These are phyloP conservation scores for Eremobia ochroleuca DNA, from an alignment of 2,888 invertebrate genomes.

Conservation along the genomic window DNA sequence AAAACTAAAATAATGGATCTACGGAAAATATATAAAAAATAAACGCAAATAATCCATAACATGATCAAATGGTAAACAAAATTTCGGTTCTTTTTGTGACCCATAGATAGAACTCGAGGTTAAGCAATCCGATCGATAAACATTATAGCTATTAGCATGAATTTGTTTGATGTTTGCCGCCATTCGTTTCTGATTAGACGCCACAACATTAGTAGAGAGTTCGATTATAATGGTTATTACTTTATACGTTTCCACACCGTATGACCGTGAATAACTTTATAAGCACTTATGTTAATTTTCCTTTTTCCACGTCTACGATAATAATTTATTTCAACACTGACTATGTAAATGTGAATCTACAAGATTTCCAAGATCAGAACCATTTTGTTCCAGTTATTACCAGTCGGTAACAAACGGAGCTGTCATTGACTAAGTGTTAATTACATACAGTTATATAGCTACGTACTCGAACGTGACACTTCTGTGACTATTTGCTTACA, in stretches of 20 bases:
- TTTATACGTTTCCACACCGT: conserved; percentile 24
- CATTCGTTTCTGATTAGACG: conserved; percentile 30
- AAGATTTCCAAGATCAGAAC: conserved; percentile 27
- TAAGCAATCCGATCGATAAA: conserved; percentile 47
- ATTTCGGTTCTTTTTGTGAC: neutral
- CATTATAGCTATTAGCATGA: conserved; percentile 35
- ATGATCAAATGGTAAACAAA: conserved; percentile 21
- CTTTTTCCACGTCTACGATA: conserved; percentile 11
- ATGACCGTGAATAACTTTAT: conserved; percentile 28
- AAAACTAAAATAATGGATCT: neutral
- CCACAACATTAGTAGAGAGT: conserved; percentile 43
- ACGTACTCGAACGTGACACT: neutral
- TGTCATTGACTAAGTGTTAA: conserved; percentile 35
- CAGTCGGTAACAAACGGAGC: conserved; percentile 2
- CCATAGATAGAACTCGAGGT: conserved; percentile 37
- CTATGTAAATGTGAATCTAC: conserved; percentile 29
- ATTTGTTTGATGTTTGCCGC: conserved; percentile 32
- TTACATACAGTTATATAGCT: conserved; percentile 2
- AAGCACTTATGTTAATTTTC: conserved; percentile 17
- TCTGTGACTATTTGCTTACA: conserved; percentile 1
- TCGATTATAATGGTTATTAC: conserved; percentile 24
- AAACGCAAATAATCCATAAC: neutral
- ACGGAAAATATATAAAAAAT: neutral
- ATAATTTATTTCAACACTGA: conserved; percentile 7
- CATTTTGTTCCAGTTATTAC: conserved; percentile 30